Percentiles rank a stretch among this genome's conserved stretches.
Evolutionary conservation across 92 coral and sea anemone genomes (phyloP).

Genomic region (Palythoa heliodiscus): DNA sequence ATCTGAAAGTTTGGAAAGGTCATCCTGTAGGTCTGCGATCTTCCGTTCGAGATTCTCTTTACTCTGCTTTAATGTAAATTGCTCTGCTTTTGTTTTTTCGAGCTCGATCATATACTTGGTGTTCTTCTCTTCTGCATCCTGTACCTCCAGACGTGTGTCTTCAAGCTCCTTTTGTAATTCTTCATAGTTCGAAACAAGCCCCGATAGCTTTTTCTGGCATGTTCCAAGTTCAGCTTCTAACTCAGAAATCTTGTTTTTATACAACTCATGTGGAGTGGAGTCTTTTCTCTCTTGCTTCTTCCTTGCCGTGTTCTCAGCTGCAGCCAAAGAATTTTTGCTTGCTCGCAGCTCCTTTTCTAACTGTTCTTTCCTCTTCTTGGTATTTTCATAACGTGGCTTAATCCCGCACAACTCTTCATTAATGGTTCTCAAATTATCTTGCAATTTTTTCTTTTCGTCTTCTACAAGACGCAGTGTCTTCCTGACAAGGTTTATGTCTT

Average conservation of each 20-base stretch:
- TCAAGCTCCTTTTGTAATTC: slow-evolving; percentile 66
- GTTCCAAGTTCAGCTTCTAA: slow-evolving; percentile 72
- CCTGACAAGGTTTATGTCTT: slow-evolving; percentile 64
- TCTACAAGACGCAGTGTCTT: slow-evolving; percentile 61
- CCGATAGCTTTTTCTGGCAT: slow-evolving; percentile 72
- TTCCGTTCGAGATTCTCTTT: slow-evolving; percentile 60
- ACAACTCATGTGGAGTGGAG: slow-evolving; percentile 64
- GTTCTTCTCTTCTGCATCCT: slow-evolving; percentile 73
- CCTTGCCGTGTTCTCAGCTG: slow-evolving; percentile 65
- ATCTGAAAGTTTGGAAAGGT: slow-evolving; percentile 51
- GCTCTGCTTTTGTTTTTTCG: slow-evolving; percentile 63
- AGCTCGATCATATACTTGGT: slow-evolving; percentile 61
- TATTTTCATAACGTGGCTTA: slow-evolving; percentile 78
- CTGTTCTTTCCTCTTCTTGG: slow-evolving; percentile 79
- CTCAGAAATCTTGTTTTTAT: slow-evolving; percentile 66
- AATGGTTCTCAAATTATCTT: slow-evolving; percentile 65
- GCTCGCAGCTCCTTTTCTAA: slow-evolving; percentile 73
- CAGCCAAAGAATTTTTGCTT: slow-evolving; percentile 67
- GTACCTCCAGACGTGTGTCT: slow-evolving; percentile 57
- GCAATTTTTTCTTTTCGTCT: slow-evolving; percentile 72
- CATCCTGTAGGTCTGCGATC: slow-evolving; percentile 50
- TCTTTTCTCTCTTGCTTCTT: slow-evolving; percentile 65
- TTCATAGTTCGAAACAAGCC: slow-evolving; percentile 65
- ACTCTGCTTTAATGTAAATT: slow-evolving; percentile 55
- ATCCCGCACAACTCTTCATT: slow-evolving; percentile 77